Base-by-base conservation (phyloP, 2,113 vertebrate species). In the Bambusicola thoracicus region DNA sequence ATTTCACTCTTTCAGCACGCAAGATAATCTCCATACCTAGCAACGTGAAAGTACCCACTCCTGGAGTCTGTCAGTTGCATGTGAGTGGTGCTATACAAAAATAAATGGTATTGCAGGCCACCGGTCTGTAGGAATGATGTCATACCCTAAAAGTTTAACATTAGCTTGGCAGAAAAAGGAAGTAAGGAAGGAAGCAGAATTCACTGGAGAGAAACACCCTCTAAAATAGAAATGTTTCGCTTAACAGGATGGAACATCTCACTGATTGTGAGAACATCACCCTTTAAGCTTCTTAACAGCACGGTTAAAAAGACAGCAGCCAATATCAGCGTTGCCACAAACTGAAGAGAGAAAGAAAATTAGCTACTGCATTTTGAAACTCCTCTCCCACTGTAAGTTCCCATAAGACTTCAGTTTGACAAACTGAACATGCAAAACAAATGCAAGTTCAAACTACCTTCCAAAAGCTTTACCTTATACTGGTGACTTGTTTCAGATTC, bases 161-260 rank as follows among this genome's bases (percentile, higher is more conserved):
- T 76, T 87, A 88, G 69, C 61, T 94, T 89, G 92, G 86, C 85
- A 94, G 85, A 94, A 91, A 95, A 91, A 94, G 61, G 81, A 93
- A 96, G 68, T 48, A 83, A 96, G 96, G 82, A 94, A 96, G 92
- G 93, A 95, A 94, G 87, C 51, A 92, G 70, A 94, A 92, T 90
- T 92, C 87, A 79, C 49, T 74, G 69, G 82, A 95, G 92, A 91
- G 53, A 78, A 94, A 90, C 74, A 81, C 11, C 43, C 62, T 88
- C 77, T 43, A 96, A 95, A 95, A 93, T 66, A 95, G 93, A 96
- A 94, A 49, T 30, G 82, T 40, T 95, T 95, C 77, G 59, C 81
- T 94, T 80, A 59, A 92, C 8, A 3, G 59, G 87, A 90, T 20
- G 80, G 73, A 95, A 92, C 59, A 61, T 81, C 90, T 93, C 78